Evolutionary conservation across 2,888 invertebrate genomes (phyloP).

Genomic region (Oligia fasciuncula): DNA sequence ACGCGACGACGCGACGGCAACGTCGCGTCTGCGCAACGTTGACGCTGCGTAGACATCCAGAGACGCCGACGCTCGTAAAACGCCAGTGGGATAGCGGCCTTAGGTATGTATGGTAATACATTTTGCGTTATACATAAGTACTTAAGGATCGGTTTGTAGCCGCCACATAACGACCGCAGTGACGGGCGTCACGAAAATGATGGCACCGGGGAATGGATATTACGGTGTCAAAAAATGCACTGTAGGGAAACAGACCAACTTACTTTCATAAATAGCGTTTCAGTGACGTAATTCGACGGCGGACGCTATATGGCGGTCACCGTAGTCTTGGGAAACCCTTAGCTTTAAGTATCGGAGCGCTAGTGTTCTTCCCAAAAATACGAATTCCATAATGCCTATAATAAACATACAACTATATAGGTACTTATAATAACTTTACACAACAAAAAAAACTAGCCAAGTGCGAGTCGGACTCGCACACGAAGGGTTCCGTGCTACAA

Average conservation of each 20-base stretch:
- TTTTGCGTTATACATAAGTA: not conserved
- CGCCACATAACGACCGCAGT: not conserved
- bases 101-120: not conserved
- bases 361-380: not conserved
- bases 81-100: no score
- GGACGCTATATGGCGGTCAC: not conserved
- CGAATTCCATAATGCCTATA: no score
- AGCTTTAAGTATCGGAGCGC: not conserved
- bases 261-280: not conserved
- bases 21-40: no score
- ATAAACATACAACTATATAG: no score
- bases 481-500: no score
- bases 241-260: not conserved
- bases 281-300: not conserved
- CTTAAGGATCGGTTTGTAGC: not conserved
- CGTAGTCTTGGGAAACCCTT: not conserved
- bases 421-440: not conserved
- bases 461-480: no score
- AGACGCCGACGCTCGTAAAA: no score
- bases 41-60: no score
- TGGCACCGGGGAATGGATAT: not conserved
- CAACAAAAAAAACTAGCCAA: no score
- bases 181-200: not conserved
- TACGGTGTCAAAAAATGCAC: not conserved
- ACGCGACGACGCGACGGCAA: no score